Evolutionary conservation across 2,888 invertebrate species (phyloP).

Genomic region (Lithosia quadra): DNA sequence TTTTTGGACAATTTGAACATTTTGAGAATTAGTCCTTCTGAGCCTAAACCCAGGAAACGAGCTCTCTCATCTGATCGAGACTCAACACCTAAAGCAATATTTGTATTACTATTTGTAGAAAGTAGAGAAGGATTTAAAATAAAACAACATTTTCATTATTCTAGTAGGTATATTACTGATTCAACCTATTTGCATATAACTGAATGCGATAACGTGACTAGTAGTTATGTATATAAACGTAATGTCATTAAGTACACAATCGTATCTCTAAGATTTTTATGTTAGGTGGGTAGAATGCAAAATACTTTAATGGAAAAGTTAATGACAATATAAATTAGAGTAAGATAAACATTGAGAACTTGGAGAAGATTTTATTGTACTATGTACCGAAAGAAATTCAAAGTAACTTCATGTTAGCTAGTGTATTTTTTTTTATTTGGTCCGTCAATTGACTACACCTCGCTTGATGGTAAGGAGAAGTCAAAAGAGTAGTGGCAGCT

Average conservation of each 20-base stretch:
- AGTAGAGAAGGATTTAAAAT: neutral
- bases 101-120: too few species aligned
- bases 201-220: slow-evolving; percentile 43
- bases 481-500: too few species aligned
- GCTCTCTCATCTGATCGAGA: too few species aligned
- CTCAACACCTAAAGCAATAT: too few species aligned
- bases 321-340: neutral
- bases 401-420: too few species aligned
- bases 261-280: slow-evolving; percentile 19
- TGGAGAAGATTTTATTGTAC: neutral
- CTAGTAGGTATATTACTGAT: slow-evolving; percentile 14
- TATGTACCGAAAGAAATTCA: too few species aligned
- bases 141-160: slow-evolving; percentile 12
- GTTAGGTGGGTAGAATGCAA: slow-evolving; percentile 16
- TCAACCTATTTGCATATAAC: slow-evolving; percentile 17
- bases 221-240: slow-evolving; percentile 36
- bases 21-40: too few species aligned
- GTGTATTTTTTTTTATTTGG: too few species aligned
- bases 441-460: too few species aligned
- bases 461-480: too few species aligned
- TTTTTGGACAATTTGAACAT: too few species aligned
- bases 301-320: neutral
- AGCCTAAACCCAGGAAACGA: too few species aligned
- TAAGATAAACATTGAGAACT: neutral
- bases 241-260: slow-evolving; percentile 43